Conservation (phyloP, 2,888 invertebrate species). For the Acanthopleura granulata region DNA sequence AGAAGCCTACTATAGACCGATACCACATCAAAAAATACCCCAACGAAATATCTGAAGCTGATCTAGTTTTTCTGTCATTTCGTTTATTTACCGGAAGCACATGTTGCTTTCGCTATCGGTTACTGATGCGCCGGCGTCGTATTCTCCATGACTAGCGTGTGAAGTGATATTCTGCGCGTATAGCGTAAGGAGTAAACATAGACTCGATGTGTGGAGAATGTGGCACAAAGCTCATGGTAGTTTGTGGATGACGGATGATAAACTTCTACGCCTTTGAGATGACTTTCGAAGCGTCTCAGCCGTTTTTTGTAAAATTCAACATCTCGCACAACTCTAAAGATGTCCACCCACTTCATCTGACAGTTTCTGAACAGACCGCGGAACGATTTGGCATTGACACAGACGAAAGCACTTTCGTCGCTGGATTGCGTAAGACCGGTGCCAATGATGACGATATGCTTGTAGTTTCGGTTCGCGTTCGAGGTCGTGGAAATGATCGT, state of each 20-base stretch:
- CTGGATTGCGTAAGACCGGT: not conserved
- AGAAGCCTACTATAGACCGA: too few species aligned
- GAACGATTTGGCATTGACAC: not conserved
- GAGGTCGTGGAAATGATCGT: not conserved
- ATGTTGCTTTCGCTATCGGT: not conserved
- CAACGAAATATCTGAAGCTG: too few species aligned
- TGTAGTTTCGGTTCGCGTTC: not conserved
- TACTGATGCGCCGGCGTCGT: not conserved
- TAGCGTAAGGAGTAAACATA: too few species aligned
- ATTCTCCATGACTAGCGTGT: not conserved
- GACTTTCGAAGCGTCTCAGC: too few species aligned
- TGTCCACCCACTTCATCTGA: not conserved
- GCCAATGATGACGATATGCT: not conserved
- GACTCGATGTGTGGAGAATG: too few species aligned
- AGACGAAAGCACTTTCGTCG: not conserved
- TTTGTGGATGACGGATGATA: too few species aligned
- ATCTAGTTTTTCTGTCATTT: too few species aligned
- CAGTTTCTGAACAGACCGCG: not conserved
- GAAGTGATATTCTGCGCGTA: not conserved
- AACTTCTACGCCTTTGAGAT: too few species aligned
- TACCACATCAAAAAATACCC: too few species aligned
- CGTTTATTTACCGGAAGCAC: not conserved
- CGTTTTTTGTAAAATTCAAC: too few species aligned
- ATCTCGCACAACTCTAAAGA: not conserved
- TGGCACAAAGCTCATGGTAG: too few species aligned